Base-by-base conservation (phyloP, 1,140 invertebrate species). In the Condylostylus longicornis region DNA sequence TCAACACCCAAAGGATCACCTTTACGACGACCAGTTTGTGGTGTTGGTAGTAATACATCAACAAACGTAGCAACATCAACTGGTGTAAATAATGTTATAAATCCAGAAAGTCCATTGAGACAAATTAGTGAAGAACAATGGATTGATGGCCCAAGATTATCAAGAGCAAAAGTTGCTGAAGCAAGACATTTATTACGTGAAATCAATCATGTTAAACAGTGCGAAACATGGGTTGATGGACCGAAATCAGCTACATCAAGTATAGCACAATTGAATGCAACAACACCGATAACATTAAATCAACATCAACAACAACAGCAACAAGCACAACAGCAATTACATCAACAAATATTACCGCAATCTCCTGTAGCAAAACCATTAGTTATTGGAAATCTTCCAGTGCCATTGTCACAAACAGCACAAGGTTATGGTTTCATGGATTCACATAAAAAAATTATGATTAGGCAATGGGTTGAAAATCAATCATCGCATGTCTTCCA, bases 151-250 rank as follows among this genome's bases (percentile, higher is more conserved):
- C 90, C 90, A 0, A 72, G 83, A 50, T 82, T 89, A 45, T 79
- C 80, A 0, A 82, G 82, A 48, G 81, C 76, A 7, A 79, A 77
- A 54, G 73, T 85, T n/a, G 80, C 77, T 0, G 82, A 84, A 61
- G 81, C 77, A 0, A 63, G 80, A 31, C 78, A 82, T 49, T 68
- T 86, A 47, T 70, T 82, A 48, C 81, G 83, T 56, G 75, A 84
- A 66, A 65, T 76, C 12, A 70, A 66, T 42, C 73, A 83, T 53
- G 62, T 68, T 3, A 79, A 82, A 51, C 81, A 82, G 53, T 65
- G 74, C 33, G 89, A 93, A 64, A 90, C 83, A 1, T 95, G 90
- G 90, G 82, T 94, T 31, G 90, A 95, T 61, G 89, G 89, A 1
- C 90, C 88, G 0, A 74, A 77, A 21, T 58, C 55, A 0, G 29